phyloP scores from a whole-genome alignment of 2,113 vertebrate genomes.

The Equus przewalskii region DNA sequence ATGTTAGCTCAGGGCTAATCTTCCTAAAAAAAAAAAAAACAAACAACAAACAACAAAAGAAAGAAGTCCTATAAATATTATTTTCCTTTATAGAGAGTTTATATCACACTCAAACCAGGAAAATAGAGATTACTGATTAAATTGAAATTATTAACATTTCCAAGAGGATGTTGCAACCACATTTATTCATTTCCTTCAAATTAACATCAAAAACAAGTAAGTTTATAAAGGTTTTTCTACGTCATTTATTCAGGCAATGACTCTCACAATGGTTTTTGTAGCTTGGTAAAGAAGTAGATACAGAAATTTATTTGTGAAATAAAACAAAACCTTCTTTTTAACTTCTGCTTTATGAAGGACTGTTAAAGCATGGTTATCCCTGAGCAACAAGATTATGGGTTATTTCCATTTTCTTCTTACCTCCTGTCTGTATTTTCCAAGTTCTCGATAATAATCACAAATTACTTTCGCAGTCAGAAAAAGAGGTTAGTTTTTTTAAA shows the following conservation, averaged over 20 bases:
- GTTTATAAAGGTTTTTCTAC: background rate
- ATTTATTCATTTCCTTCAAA: slow-evolving; percentile 34
- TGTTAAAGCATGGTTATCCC: background rate
- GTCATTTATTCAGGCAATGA: background rate
- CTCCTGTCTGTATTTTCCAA: background rate
- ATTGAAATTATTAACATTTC: slow-evolving; percentile 16
- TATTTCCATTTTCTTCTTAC: slow-evolving; percentile 50
- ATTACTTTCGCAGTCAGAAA: slow-evolving; percentile 14
- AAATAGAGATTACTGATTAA: slow-evolving; percentile 13
- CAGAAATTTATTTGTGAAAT: slow-evolving; percentile 34
- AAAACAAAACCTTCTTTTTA: slow-evolving; percentile 38
- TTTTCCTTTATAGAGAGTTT: slow-evolving; percentile 12
- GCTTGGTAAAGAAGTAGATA: slow-evolving; percentile 28
- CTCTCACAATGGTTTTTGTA: background rate
- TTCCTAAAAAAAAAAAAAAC: no score
- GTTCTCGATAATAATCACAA: slow-evolving; percentile 13
- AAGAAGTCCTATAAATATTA: background rate
- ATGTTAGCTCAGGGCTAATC: no score
- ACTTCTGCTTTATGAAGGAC: slow-evolving; percentile 23
- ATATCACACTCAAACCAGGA: background rate
- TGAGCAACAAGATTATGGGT: background rate
- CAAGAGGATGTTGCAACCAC: background rate
- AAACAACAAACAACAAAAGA: no score
- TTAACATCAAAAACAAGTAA: slow-evolving; percentile 12
- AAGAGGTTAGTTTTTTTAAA: background rate